Evolutionary conservation across 2,888 invertebrate species (phyloP).

Genomic region (Endomychus coccineus): DNA sequence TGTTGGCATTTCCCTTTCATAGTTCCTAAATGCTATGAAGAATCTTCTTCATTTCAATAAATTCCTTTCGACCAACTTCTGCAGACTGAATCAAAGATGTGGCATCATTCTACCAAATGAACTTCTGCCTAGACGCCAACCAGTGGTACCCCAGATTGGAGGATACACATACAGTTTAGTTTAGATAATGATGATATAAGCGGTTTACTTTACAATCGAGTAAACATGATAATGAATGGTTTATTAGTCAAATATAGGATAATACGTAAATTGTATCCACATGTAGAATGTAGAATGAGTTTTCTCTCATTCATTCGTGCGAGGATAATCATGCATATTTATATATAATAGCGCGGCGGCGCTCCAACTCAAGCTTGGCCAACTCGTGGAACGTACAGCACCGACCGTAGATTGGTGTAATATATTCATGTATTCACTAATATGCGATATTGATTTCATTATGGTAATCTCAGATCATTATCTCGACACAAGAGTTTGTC

Average conservation of each 20-base stretch:
- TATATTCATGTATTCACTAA: slow-evolving; percentile 43
- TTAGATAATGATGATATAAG: too few species aligned
- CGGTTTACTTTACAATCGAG: neutral
- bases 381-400: slow-evolving; percentile 6
- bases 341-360: slow-evolving; percentile 2
- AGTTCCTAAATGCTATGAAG: too few species aligned
- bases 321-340: slow-evolving; percentile 16
- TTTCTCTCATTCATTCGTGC: slow-evolving; percentile 15
- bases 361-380: neutral
- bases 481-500: slow-evolving; percentile 41
- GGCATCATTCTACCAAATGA: too few species aligned
- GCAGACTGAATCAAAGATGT: too few species aligned
- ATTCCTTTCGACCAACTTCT: too few species aligned
- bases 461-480: slow-evolving; percentile 43
- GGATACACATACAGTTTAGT: too few species aligned
- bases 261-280: slow-evolving; percentile 14
- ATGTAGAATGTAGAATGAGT: slow-evolving; percentile 15
- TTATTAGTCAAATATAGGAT: neutral
- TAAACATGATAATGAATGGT: neutral
- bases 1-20: too few species aligned
- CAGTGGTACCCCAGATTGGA: too few species aligned
- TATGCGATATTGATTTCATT: slow-evolving; percentile 44
- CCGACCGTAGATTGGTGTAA: slow-evolving; percentile 23
- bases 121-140: too few species aligned
- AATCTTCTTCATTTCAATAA: too few species aligned